Base-by-base conservation (phyloP, 2,888 invertebrate species). In the Cyclophora punctaria region DNA sequence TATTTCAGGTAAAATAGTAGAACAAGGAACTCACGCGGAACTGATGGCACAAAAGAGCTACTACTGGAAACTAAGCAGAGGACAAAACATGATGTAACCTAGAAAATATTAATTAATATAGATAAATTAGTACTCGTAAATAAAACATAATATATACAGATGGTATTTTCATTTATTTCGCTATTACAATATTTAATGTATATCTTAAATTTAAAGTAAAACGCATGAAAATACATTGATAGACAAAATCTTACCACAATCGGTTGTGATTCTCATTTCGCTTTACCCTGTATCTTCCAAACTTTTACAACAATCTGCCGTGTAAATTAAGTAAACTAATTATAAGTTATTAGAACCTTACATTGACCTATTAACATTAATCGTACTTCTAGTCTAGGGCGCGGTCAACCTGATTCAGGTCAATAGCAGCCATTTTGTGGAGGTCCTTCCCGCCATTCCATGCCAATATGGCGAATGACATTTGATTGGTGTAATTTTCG, bases 1-100 rank as follows among this genome's bases (percentile, higher is more conserved):
- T 2, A 48, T 68, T 70, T 41, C 67, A 73, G 96, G 97, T 37
- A 84, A 84, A 60, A 92, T 97, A 7, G 91, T 92, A 3, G 95
- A 95, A 71, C 89, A 90, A 60, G 95, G 95, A 42, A 92, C 92
- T 2, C 95, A 95, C 64, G 83, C 91, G 2, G 92, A 94, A 62
- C 83, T 95, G 7, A 88, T 95, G 73, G 83, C 80, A 41, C 77
- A 84, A 50, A 89, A 91, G 61, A 92, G 93, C 3, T 79, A 90
- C 41, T 95, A 95, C 74, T 92, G 90, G 78, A 88, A 89, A 47
- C 89, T 94, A 71, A 91, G 92, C 67, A 89, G 74, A 65, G 83
- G 82, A 43, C 86, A 86, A 53, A 73, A 79, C 34, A 40, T 62
- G 53, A 45, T 52, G 4, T 59, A 49, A 37, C 37, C 2, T 37